Conservation (phyloP, 1,140 invertebrate species). For the Danaus plexippus region DNA sequence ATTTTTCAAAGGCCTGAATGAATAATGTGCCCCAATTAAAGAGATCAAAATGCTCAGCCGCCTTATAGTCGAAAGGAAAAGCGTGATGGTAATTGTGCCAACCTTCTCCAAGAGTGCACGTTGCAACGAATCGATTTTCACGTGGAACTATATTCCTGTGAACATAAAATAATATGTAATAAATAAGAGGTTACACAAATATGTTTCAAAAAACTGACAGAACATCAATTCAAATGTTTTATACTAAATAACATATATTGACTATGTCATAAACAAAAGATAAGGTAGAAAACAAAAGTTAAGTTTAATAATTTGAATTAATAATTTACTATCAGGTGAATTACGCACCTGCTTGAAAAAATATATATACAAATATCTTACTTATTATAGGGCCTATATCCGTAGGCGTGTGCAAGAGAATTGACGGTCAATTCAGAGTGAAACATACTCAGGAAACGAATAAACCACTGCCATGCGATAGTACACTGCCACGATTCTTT, state of each 20-base stretch:
- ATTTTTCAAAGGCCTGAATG: conserved; percentile 65
- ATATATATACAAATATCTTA: conserved; percentile 25
- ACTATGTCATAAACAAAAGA: no score
- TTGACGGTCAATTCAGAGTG: conserved; percentile 63
- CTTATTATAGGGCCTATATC: conserved; percentile 64
- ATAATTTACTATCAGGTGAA: no score
- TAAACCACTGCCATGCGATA: conserved; percentile 62
- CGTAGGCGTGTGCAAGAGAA: conserved; percentile 55
- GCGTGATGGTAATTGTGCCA: conserved; percentile 96
- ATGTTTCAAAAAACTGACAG: no score
- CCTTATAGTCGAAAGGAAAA: conserved; percentile 91
- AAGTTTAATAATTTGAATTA: no score
- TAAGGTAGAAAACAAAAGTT: no score
- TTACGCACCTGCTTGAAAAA: not conserved
- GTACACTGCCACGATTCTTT: conserved; percentile 75
- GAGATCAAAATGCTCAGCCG: conserved; percentile 77
- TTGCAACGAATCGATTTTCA: conserved; percentile 73
- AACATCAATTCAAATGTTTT: no score
- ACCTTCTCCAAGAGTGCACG: conserved; percentile 73
- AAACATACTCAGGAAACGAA: conserved; percentile 52
- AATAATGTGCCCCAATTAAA: conserved; percentile 67
- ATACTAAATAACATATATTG: no score
- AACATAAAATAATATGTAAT: no score
- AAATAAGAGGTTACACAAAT: no score
- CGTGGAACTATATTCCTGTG: conserved; percentile 73